These are phyloP conservation scores for Teleogryllus oceanicus DNA, from an alignment of 2,888 invertebrate genomes.

Conservation along the genomic window DNA sequence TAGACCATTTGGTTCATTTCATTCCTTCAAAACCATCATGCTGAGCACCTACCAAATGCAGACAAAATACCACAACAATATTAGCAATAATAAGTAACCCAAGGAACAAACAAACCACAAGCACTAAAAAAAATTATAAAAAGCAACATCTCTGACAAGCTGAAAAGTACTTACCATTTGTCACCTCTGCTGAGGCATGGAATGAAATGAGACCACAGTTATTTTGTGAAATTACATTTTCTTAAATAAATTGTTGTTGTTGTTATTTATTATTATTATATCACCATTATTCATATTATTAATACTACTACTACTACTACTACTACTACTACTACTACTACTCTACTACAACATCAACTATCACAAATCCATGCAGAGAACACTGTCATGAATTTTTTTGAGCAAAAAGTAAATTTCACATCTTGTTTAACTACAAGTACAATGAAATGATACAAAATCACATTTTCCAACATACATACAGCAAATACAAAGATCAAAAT, in stretches of 20 bases:
- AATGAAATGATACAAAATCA: no score
- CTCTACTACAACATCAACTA: no score
- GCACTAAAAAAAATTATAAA: no score
- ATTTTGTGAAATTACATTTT: background rate
- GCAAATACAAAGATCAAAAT: no score
- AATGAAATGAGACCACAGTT: constrained; percentile 10
- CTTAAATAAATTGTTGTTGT: background rate
- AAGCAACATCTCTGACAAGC: background rate
- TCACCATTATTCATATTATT: no score
- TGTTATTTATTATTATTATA: background rate
- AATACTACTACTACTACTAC: no score
- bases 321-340: no score
- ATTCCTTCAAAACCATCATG: background rate
- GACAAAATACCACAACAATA: background rate
- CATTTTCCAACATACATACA: no score
- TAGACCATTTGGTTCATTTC: background rate
- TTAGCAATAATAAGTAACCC: no score
- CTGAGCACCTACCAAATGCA: background rate
- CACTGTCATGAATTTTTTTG: background rate
- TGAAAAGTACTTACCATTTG: background rate
- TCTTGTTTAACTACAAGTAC: background rate
- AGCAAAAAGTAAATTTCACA: background rate
- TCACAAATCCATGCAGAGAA: background rate
- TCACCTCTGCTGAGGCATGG: constrained; percentile 2
- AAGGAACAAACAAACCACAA: no score